phyloP scores from a whole-genome alignment of 2,888 invertebrate genomes.

The Corbicula japonica region DNA sequence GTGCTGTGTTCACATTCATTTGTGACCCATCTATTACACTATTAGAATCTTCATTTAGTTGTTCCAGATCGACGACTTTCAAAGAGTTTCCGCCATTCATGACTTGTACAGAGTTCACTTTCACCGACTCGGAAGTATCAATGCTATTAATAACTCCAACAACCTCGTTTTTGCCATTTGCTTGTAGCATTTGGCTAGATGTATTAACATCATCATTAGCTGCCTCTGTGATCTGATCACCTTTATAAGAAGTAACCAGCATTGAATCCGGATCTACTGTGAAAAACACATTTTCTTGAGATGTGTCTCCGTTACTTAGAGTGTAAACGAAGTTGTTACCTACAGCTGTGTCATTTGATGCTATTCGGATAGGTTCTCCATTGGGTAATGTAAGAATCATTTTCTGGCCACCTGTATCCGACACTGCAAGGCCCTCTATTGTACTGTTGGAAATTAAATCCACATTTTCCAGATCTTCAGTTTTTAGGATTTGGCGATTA shows the following conservation, averaged over 20 bases:
- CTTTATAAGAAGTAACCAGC: constrained; percentile 20
- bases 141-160: constrained; percentile 47
- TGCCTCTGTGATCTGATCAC: constrained; percentile 1
- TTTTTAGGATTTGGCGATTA: constrained; percentile 7
- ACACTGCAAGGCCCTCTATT: background rate
- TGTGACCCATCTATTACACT: constrained; percentile 12
- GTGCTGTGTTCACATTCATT: constrained; percentile 21
- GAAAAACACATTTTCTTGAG: constrained; percentile 22
- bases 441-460: background rate
- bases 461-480: background rate
- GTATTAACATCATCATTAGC: background rate
- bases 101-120: background rate
- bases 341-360: background rate
- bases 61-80: constrained; percentile 3
- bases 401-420: constrained; percentile 18
- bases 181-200: background rate
- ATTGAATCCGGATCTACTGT: constrained; percentile 37
- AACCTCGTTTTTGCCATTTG: constrained; percentile 11
- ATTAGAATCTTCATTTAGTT: background rate
- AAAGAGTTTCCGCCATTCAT: background rate
- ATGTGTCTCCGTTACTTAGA: constrained; percentile 35
- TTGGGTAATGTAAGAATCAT: constrained; percentile 13
- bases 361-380: constrained; percentile 22
- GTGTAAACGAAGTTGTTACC: constrained; percentile 34
- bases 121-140: constrained; percentile 20